A percentile compares a stretch with the other conserved stretches of the same genome.
Evolutionary conservation across 1,140 invertebrate species (phyloP).

Genomic region (Caenorhabditis inopinata): DNA sequence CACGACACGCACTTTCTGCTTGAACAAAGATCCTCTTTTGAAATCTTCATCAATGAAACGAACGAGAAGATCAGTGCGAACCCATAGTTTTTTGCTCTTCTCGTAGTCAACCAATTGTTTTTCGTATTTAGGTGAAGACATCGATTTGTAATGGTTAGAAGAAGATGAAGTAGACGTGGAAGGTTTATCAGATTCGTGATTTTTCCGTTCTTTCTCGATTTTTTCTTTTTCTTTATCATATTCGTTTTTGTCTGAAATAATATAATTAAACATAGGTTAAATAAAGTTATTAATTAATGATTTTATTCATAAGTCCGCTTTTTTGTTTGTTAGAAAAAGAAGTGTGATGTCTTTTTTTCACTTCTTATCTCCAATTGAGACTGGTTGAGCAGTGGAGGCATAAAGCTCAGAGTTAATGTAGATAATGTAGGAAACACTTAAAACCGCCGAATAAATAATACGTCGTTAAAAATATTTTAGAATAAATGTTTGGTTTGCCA

Average conservation of each 20-base stretch:
- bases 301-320: too few species aligned
- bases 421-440: too few species aligned
- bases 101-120: neutral
- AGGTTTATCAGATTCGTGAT: neutral
- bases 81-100: slow-evolving; percentile 32
- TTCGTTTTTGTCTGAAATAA: neutral
- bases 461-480: too few species aligned
- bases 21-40: slow-evolving; percentile 16
- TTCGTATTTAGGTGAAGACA: neutral
- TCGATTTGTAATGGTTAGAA: neutral
- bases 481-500: too few species aligned
- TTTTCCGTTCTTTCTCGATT: neutral
- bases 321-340: too few species aligned
- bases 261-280: neutral
- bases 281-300: neutral
- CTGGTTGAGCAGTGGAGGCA: too few species aligned
- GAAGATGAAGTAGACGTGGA: neutral
- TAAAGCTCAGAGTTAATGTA: too few species aligned
- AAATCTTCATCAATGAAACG: slow-evolving; percentile 42
- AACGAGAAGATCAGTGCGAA: slow-evolving; percentile 26
- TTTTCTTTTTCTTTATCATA: slow-evolving; percentile 28
- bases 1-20: slow-evolving; percentile 43
- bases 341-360: too few species aligned
- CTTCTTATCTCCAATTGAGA: too few species aligned
- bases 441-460: too few species aligned